phyloP scores from a whole-genome alignment of 2,113 vertebrate genomes.

The Siniperca knerii region DNA sequence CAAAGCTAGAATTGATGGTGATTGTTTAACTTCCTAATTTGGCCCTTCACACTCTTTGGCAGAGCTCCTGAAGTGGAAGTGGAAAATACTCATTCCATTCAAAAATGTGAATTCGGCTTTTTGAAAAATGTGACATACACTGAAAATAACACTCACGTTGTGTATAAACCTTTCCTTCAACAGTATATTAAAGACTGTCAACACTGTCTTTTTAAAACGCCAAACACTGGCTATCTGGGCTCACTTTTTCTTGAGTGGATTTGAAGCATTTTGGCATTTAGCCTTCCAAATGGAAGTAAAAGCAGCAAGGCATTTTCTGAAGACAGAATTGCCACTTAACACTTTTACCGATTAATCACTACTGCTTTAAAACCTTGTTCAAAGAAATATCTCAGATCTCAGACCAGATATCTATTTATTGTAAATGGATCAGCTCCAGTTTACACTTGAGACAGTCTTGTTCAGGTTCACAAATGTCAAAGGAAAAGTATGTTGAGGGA shows the following conservation, averaged over 20 bases:
- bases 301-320: background rate
- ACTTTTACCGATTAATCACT: background rate
- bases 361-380: background rate
- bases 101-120: conserved; percentile 2
- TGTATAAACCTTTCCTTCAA: conserved; percentile 11
- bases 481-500: background rate
- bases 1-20: background rate
- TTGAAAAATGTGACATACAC: conserved; percentile 14
- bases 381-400: background rate
- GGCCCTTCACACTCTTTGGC: conserved; percentile 1
- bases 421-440: background rate
- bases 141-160: background rate
- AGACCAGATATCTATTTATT: background rate
- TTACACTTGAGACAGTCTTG: background rate
- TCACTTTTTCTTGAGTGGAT: background rate
- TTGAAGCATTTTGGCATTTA: background rate
- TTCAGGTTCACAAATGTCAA: background rate
- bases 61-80: conserved; percentile 1
- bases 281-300: background rate
- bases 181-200: conserved; percentile 2
- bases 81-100: background rate
- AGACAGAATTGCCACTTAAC: background rate
- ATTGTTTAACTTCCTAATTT: conserved; percentile 7
- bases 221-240: background rate
- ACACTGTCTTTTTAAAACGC: background rate